Evolutionary conservation across 2,113 vertebrate species (phyloP).

Genomic region (Phocoena phocoena): DNA sequence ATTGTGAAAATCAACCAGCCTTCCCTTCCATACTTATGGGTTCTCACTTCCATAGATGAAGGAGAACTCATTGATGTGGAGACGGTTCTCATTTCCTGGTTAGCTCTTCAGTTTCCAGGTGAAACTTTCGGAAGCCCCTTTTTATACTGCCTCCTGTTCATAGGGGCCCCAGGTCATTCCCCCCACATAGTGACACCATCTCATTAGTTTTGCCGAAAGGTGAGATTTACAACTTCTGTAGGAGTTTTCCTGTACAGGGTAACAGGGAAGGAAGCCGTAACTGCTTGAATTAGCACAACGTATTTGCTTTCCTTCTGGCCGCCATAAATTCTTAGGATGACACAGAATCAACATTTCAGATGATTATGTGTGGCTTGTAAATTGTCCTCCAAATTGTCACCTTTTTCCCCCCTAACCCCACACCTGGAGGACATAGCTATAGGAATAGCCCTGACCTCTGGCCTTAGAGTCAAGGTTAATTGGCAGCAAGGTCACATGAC

Average conservation of each 20-base stretch:
- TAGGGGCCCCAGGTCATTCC: conserved; percentile 48
- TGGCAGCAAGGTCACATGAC: conserved; percentile 15
- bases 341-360: conserved; percentile 74
- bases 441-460: conserved; percentile 54
- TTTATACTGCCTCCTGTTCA: conserved; percentile 10
- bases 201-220: conserved; percentile 68
- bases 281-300: conserved; percentile 71
- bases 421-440: conserved; percentile 39
- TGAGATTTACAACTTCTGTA: conserved; percentile 76
- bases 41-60: neutral
- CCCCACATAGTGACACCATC: conserved; percentile 50
- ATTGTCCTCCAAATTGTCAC: conserved; percentile 58
- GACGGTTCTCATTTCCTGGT: neutral
- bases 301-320: conserved; percentile 72
- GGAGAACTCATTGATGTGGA: neutral
- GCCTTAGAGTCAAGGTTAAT: conserved; percentile 65
- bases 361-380: conserved; percentile 68
- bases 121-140: neutral
- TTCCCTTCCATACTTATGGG: neutral
- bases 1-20: neutral
- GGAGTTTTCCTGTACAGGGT: conserved; percentile 67
- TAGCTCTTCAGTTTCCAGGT: conserved; percentile 41
- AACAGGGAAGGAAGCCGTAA: conserved; percentile 69
- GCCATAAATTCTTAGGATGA: conserved; percentile 73
- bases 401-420: neutral